Evolutionary conservation across 2,113 vertebrate species (phyloP).

Genomic region (Chionomys nivalis): DNA sequence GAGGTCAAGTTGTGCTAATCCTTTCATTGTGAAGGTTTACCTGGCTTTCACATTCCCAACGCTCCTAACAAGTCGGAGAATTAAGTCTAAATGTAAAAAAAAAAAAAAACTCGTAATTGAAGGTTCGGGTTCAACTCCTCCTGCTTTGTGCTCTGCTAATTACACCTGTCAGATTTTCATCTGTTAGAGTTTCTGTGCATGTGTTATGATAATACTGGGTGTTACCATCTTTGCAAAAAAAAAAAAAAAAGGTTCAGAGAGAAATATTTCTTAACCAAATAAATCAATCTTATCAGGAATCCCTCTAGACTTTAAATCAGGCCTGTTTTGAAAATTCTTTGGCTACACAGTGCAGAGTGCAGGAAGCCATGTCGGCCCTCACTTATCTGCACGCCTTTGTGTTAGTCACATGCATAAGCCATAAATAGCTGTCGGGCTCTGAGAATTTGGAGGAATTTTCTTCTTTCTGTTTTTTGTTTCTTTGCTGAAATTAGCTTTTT

Average conservation of each 20-base stretch:
- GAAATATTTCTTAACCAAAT: conserved; percentile 69
- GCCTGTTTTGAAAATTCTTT: neutral
- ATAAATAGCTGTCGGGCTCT: neutral
- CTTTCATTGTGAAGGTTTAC: conserved; percentile 34
- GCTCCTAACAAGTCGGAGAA: conserved; percentile 49
- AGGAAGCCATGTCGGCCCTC: neutral
- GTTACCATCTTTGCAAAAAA: neutral
- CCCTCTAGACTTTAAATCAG: conserved; percentile 18
- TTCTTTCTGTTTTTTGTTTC: neutral
- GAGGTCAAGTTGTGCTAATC: neutral
- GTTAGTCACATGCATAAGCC: neutral
- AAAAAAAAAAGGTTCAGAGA: conserved; percentile 31
- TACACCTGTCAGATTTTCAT: conserved; percentile 41
- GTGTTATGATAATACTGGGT: neutral
- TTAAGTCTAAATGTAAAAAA: neutral
- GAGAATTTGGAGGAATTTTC: neutral
- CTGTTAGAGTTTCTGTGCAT: neutral
- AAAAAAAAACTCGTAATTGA: neutral
- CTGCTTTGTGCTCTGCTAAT: neutral
- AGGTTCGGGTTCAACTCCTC: conserved; percentile 12
- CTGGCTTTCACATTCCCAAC: neutral
- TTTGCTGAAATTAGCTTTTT: neutral
- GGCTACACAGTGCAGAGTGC: neutral
- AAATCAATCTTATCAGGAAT: conserved; percentile 46
- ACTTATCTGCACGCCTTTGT: neutral